Base-by-base conservation (phyloP, 2,888 invertebrate species). In the Colostygia pectinataria region DNA sequence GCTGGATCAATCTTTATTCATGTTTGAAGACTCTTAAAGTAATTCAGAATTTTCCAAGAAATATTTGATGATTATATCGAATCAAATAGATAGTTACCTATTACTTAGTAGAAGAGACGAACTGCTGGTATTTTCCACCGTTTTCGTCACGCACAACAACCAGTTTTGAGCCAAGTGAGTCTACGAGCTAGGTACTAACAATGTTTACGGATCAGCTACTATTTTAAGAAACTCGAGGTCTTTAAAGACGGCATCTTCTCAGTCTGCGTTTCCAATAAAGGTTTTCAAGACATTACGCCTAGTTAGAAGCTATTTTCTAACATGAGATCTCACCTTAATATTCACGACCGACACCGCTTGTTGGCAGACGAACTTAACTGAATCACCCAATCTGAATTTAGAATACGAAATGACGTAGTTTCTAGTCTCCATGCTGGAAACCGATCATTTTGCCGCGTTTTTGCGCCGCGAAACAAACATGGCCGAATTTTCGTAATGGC, bases 401-500 rank as follows among this genome's bases (percentile, higher is more conserved):
- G 61, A 69, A 72, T 69, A 57, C 58, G 47, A 63, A 59, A 57
- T 59, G 68, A 67, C 66, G 65, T 32, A 13, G 23, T 66, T 59
- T 63, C 63, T 62, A 62, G 56, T 61, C 58, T 60, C 65, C 59
- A 8, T 28, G 61, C 68, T 67, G 71, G 20, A 71, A 71, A 73
- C 66, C 47, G 67, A 69, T 71, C 68, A 72, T 73, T 74, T 78
- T 79, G 71, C 79, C 75, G 79, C 77, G 77, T 79, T 83, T 83
- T 81, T 78, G 73, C 74, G 61, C 62, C 61, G 64, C 66, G 73
- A 73, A 75, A 77, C 78, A 75, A 84, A 84, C 74, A 86, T 85
- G 85, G 85, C 83, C 83, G 86, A 87, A 86, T 80, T 81, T 79
- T 74, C 71, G 74, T 79, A 72, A 83, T 83, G 83, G 83, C 80